Percentiles rank a stretch among this genome's conserved stretches.
phyloP scores from a whole-genome alignment of 2,888 invertebrate species.

The Meteorus cinctellus region DNA sequence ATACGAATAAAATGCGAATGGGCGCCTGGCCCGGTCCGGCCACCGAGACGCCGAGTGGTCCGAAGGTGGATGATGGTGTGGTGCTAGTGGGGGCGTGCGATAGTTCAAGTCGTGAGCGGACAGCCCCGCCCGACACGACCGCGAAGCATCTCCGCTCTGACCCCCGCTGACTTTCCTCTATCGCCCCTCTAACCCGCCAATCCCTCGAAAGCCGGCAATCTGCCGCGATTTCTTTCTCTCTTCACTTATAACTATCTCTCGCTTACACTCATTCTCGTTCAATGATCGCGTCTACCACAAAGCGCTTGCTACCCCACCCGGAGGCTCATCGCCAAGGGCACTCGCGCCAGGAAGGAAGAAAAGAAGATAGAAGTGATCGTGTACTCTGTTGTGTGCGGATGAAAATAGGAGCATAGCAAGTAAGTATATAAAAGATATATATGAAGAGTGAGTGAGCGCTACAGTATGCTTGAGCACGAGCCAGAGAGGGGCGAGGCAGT shows the following conservation, averaged over 20 bases:
- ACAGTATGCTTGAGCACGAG: constrained; percentile 32
- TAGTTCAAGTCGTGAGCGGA: constrained; percentile 78
- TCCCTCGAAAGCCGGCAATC: constrained; percentile 54
- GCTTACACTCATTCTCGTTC: constrained; percentile 39
- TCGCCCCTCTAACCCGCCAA: constrained; percentile 52
- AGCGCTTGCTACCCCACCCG: constrained; percentile 48
- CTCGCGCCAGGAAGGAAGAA: constrained; percentile 40
- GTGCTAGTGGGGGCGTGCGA: constrained; percentile 76
- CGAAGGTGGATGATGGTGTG: constrained; percentile 69
- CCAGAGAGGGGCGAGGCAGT: constrained; percentile 59
- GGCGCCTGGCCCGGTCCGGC: background rate
- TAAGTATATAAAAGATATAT: constrained; percentile 30
- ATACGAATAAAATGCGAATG: background rate
- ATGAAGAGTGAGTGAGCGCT: constrained; percentile 44
- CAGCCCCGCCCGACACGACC: constrained; percentile 74
- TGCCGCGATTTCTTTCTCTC: constrained; percentile 43
- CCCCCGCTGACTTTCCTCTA: constrained; percentile 72
- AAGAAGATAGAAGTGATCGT: constrained; percentile 32
- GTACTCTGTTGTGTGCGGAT: constrained; percentile 13
- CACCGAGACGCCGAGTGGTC: constrained; percentile 54
- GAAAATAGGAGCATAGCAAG: constrained; percentile 28
- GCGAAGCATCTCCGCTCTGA: constrained; percentile 72
- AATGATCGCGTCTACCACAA: background rate
- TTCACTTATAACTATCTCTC: constrained; percentile 22
- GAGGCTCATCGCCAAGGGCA: constrained; percentile 49